phyloP scores from a whole-genome alignment of 2,113 vertebrate species.

The Pardalotus punctatus region DNA sequence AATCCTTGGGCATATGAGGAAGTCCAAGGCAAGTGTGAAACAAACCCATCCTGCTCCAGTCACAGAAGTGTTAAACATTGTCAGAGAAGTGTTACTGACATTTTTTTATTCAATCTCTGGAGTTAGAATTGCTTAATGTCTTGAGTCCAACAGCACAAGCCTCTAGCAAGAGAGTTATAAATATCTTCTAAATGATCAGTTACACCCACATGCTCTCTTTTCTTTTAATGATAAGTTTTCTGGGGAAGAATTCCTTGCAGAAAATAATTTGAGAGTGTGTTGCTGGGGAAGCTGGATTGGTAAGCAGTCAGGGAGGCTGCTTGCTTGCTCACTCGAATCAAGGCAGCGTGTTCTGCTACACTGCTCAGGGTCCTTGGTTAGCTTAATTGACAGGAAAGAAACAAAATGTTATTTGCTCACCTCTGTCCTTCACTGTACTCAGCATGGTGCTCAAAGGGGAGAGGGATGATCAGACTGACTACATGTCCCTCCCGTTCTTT shows the following conservation, averaged over 20 bases:
- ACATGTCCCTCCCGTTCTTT: neutral
- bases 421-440: neutral
- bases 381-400: neutral
- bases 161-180: neutral
- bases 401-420: neutral
- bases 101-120: neutral
- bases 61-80: neutral
- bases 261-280: neutral
- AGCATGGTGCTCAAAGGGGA: neutral
- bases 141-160: neutral
- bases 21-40: neutral
- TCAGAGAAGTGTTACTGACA: neutral
- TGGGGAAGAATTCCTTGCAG: neutral
- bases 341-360: neutral
- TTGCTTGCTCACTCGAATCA: neutral
- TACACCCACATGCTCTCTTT: neutral
- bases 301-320: neutral
- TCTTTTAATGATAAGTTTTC: neutral
- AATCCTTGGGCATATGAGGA: neutral
- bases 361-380: neutral
- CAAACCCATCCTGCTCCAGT: neutral
- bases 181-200: neutral
- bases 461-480: neutral
- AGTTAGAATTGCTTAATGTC: neutral
- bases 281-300: neutral